These are phyloP conservation scores for Hylyphantes graminicola DNA, from an alignment of 1,140 invertebrate genomes.

Conservation along the genomic window DNA sequence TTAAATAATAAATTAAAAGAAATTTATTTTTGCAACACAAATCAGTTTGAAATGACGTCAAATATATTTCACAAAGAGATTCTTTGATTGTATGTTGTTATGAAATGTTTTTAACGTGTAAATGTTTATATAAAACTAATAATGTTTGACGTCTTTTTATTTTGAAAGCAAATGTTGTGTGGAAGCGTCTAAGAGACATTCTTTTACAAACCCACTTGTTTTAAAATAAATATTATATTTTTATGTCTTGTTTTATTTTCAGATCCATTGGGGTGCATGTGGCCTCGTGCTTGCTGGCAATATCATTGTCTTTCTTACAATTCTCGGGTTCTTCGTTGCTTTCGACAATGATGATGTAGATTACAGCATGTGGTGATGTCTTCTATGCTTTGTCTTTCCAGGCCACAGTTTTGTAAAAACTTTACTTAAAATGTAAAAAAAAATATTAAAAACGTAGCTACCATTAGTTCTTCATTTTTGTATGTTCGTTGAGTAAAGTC, in stretches of 20 bases:
- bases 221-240: too few species aligned
- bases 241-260: slow-evolving; percentile 67
- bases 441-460: slow-evolving; percentile 43
- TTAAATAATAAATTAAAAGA: too few species aligned
- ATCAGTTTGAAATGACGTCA: too few species aligned
- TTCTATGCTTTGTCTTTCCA: background rate
- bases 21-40: too few species aligned
- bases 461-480: slow-evolving; percentile 23
- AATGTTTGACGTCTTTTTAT: too few species aligned
- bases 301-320: slow-evolving; percentile 90
- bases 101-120: too few species aligned
- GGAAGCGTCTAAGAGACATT: too few species aligned
- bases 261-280: slow-evolving; percentile 88
- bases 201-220: too few species aligned
- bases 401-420: slow-evolving; percentile 28
- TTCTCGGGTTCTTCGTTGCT: slow-evolving; percentile 89
- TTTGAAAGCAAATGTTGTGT: too few species aligned
- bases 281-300: slow-evolving; percentile 89
- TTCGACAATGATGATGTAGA: slow-evolving; percentile 83
- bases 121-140: too few species aligned
- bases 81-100: too few species aligned
- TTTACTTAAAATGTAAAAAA: slow-evolving; percentile 42
- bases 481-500: background rate
- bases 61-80: too few species aligned
- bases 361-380: slow-evolving; percentile 80